phyloP scores from a whole-genome alignment of 2,113 vertebrate species.

The Ochotona curzoniae region DNA sequence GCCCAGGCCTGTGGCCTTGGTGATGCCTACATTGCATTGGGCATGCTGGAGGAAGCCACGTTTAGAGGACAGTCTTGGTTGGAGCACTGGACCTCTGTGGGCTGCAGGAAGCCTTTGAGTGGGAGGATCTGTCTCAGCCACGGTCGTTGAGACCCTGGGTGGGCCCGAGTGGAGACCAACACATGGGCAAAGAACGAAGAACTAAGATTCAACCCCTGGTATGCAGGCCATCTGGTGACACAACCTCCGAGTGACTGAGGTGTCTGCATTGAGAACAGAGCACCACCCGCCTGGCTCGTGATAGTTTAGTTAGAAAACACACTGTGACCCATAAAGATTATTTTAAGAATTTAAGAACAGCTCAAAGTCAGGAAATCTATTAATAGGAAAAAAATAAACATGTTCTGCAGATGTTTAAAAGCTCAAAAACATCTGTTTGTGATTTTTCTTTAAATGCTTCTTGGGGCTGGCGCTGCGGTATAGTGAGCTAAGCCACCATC shows the following conservation, averaged over 20 bases:
- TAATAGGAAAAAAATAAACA: background rate
- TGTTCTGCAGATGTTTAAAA: background rate
- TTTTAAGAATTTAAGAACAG: background rate
- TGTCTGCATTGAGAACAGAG: background rate
- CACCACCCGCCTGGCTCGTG: background rate
- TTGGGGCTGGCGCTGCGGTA: too few relatives aligned
- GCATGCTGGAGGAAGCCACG: background rate
- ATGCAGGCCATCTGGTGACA: background rate
- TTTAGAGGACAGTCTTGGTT: background rate
- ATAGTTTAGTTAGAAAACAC: background rate
- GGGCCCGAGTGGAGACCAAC: background rate
- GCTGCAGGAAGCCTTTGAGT: background rate
- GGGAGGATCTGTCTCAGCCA: background rate
- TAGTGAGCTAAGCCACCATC: too few relatives aligned
- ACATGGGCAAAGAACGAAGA: background rate
- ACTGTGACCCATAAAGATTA: background rate
- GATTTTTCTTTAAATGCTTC: background rate
- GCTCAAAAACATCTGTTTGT: constrained; percentile 27
- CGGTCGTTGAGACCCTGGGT: background rate
- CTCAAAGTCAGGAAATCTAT: constrained; percentile 27
- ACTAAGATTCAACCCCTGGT: background rate
- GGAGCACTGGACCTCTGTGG: background rate
- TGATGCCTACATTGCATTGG: background rate
- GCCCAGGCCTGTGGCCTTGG: background rate
- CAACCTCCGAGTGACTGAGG: background rate